Evolutionary conservation across 2,888 invertebrate genomes (phyloP).

Genomic region (Chalcosyrphus nemorum): DNA sequence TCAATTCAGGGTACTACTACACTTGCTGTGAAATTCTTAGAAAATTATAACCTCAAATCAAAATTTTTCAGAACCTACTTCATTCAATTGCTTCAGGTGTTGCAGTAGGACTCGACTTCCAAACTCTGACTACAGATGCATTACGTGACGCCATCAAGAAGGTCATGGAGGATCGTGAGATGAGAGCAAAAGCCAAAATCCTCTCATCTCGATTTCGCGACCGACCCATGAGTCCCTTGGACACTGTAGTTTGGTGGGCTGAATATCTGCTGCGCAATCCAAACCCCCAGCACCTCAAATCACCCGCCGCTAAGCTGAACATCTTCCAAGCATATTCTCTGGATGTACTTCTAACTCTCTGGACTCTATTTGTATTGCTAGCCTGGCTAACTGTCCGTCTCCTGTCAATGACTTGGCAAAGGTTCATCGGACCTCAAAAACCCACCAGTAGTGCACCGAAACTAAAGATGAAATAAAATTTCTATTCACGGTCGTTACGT

Average conservation of each 20-base stretch:
- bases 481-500: constrained; percentile 41
- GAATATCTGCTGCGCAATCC: constrained; percentile 84
- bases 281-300: constrained; percentile 83
- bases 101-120: constrained; percentile 71
- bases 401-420: constrained; percentile 3
- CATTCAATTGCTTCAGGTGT: constrained; percentile 64
- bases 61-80: constrained; percentile 59
- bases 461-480: constrained; percentile 31
- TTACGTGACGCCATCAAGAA: constrained; percentile 62
- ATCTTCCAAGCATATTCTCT: constrained; percentile 81
- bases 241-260: constrained; percentile 85
- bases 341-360: constrained; percentile 76
- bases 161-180: constrained; percentile 63
- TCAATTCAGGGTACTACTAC: constrained; percentile 74
- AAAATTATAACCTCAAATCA: not conserved
- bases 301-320: constrained; percentile 82
- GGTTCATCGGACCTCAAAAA: not conserved
- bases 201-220: constrained; percentile 82
- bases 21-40: no score
- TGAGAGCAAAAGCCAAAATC: constrained; percentile 76
- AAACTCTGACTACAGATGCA: constrained; percentile 61
- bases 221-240: constrained; percentile 83
- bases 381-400: constrained; percentile 2
- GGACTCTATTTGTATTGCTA: not conserved
- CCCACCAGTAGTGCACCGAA: not conserved